Conservation (phyloP, 2,113 vertebrate species). For the Elachura formosa region DNA sequence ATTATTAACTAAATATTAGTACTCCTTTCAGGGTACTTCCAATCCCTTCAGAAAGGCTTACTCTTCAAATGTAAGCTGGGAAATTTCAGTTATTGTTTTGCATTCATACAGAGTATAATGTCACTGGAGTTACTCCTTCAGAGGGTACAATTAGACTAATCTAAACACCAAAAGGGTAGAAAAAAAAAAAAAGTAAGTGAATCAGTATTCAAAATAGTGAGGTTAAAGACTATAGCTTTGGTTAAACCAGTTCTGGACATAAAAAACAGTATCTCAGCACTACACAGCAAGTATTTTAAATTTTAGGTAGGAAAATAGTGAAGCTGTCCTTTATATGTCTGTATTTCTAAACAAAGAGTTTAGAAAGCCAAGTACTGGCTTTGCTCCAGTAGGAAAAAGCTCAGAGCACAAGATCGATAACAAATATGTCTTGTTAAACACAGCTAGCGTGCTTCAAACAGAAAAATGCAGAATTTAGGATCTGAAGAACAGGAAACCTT, state of each 20-base stretch:
- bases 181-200: not conserved
- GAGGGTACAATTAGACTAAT: not conserved
- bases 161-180: not conserved
- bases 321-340: not conserved
- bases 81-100: not conserved
- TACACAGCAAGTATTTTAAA: not conserved
- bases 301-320: not conserved
- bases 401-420: not conserved
- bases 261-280: not conserved
- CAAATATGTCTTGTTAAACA: not conserved
- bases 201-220: not conserved
- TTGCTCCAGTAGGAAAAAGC: not conserved
- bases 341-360: not conserved
- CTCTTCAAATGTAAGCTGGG: not conserved
- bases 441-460: not conserved
- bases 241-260: not conserved
- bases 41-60: not conserved
- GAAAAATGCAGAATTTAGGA: not conserved
- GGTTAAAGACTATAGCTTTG: not conserved
- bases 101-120: not conserved
- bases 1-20: not conserved
- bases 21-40: not conserved
- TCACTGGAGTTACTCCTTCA: not conserved
- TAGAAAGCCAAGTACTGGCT: too few species aligned
- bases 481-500: not conserved